Conservation (phyloP, 2,888 invertebrate species). For the Cyclophora punctaria region DNA sequence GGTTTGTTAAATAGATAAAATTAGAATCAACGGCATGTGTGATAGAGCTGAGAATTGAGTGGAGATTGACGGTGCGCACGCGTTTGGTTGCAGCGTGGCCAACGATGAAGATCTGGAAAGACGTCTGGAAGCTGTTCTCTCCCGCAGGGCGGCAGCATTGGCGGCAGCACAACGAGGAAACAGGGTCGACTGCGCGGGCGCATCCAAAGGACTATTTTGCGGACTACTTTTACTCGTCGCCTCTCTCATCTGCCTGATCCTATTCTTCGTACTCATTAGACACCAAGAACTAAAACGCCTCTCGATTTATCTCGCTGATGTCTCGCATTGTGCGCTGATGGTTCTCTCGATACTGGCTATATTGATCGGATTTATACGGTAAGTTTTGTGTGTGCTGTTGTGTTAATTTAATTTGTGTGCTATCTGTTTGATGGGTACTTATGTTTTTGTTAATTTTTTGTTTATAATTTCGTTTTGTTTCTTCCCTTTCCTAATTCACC, state of each 20-base stretch:
- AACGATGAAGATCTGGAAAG: constrained; percentile 90
- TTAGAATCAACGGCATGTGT: constrained; percentile 4
- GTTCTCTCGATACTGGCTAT: constrained; percentile 91
- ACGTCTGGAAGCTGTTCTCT: constrained; percentile 90
- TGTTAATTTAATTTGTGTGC: neutral
- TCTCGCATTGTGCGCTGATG: constrained; percentile 92
- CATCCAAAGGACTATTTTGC: constrained; percentile 94
- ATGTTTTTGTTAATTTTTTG: constrained; percentile 22
- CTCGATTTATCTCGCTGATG: constrained; percentile 93
- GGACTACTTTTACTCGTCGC: constrained; percentile 92
- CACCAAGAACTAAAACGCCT: constrained; percentile 87
- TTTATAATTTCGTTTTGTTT: constrained; percentile 27
- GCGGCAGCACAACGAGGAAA: constrained; percentile 88
- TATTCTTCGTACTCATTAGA: constrained; percentile 95
- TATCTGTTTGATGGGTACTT: constrained; percentile 8
- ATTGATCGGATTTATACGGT: constrained; percentile 93
- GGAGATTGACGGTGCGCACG: constrained; percentile 47
- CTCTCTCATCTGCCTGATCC: constrained; percentile 92
- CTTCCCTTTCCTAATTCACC: constrained; percentile 12
- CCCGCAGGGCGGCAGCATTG: constrained; percentile 88
- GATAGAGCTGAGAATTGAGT: constrained; percentile 12
- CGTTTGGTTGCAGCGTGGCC: constrained; percentile 73
- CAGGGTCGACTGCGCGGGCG: constrained; percentile 94
- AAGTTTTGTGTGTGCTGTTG: constrained; percentile 31
- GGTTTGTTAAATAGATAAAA: neutral